Percentiles rank a stretch among this genome's conserved stretches.
These are phyloP conservation scores for Xestia rhomboidea DNA, from an alignment of 2,888 invertebrate species.

Conservation along the genomic window DNA sequence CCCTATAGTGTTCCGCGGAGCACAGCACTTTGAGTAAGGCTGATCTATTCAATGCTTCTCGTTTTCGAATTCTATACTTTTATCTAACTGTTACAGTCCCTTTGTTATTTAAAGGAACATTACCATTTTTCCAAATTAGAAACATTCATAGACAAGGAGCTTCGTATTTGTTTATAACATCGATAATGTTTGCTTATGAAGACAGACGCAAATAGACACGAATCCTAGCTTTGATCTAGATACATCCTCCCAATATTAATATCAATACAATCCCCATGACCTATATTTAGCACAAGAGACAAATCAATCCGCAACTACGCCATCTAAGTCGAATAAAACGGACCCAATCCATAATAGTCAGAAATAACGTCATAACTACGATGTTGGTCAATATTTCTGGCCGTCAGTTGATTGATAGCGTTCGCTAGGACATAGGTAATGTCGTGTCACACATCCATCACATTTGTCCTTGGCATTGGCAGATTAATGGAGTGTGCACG, in stretches of 20 bases:
- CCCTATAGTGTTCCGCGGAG: too few relatives aligned
- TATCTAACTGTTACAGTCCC: neutral
- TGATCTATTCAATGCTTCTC: neutral
- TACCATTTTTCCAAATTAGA: neutral
- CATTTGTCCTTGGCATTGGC: conserved; percentile 79
- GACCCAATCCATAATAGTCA: conserved; percentile 50
- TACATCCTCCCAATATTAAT: neutral
- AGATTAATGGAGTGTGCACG: conserved; percentile 76
- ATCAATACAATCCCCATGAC: neutral
- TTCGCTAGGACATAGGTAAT: conserved; percentile 75
- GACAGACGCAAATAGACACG: neutral
- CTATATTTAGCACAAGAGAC: conserved; percentile 14
- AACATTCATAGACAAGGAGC: neutral
- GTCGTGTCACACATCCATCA: conserved; percentile 80
- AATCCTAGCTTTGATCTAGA: neutral
- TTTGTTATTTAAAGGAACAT: too few relatives aligned
- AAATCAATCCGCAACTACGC: conserved; percentile 6
- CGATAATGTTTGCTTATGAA: neutral
- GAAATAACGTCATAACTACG: conserved; percentile 51
- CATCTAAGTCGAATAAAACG: conserved; percentile 41
- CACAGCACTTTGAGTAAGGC: too few relatives aligned
- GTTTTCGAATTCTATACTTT: neutral
- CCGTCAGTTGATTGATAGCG: conserved; percentile 55
- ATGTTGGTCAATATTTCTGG: conserved; percentile 60
- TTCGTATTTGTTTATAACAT: neutral